These are phyloP conservation scores for Mythimna pallens DNA, from an alignment of 2,888 invertebrate species.

Conservation along the genomic window DNA sequence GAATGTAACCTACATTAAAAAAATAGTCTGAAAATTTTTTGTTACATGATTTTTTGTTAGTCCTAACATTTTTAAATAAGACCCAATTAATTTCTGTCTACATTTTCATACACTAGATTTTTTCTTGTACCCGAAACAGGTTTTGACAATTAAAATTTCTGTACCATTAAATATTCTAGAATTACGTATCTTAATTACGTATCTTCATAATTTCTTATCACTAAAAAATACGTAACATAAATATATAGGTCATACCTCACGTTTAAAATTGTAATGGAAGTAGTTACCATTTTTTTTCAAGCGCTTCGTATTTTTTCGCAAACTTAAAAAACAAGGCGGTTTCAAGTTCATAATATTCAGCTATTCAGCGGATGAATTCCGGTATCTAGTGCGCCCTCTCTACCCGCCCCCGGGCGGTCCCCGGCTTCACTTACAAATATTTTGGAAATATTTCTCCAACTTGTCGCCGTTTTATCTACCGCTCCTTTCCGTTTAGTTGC, in stretches of 20 bases:
- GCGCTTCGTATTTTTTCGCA: conserved; percentile 26
- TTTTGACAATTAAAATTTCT: too few relatives aligned
- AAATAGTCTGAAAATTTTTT: too few relatives aligned
- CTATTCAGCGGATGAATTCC: conserved; percentile 69
- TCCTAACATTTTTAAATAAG: too few relatives aligned
- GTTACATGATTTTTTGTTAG: too few relatives aligned
- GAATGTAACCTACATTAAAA: too few relatives aligned
- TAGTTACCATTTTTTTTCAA: not conserved
- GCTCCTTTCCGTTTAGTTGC: conserved; percentile 89
- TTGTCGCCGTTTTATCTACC: conserved; percentile 89
- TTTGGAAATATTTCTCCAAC: conserved; percentile 90
- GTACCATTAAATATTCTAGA: too few relatives aligned
- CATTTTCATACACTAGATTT: too few relatives aligned
- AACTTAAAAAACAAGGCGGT: conserved; percentile 61
- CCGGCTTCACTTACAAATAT: conserved; percentile 88
- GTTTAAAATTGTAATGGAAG: not conserved
- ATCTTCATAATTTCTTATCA: not conserved
- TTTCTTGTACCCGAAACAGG: too few relatives aligned
- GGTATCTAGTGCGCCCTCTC: conserved; percentile 63
- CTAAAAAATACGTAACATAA: not conserved
- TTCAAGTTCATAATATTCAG: conserved; percentile 69
- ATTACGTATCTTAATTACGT: too few relatives aligned
- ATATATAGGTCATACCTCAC: not conserved
- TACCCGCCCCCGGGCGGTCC: conserved; percentile 78
- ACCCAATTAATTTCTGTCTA: too few relatives aligned